A percentile compares a stretch with the other conserved stretches of the same genome.
These are phyloP conservation scores for Tiphia femorata DNA, from an alignment of 2,888 invertebrate genomes.

Conservation along the genomic window DNA sequence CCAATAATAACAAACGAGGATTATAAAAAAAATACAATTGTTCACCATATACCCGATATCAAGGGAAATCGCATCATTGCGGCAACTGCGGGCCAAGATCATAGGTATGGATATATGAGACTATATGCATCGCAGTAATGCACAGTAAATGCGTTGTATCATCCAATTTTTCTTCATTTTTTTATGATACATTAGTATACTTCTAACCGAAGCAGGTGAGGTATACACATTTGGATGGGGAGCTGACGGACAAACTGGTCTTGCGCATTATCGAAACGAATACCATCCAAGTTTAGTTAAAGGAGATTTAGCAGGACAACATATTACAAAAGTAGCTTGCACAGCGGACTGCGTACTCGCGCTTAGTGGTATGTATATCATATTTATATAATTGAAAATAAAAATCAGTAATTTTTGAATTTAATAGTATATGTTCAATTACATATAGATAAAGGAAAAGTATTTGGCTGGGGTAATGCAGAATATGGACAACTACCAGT, in stretches of 20 bases:
- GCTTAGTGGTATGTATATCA: slow-evolving; percentile 76
- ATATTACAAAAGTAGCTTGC: slow-evolving; percentile 84
- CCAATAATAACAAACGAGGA: slow-evolving; percentile 82
- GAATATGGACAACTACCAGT: slow-evolving; percentile 89
- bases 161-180: slow-evolving; percentile 12
- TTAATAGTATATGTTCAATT: slow-evolving; percentile 9
- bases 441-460: slow-evolving; percentile 82
- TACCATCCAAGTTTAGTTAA: slow-evolving; percentile 74
- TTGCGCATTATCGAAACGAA: slow-evolving; percentile 77
- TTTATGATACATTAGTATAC: slow-evolving; percentile 71
- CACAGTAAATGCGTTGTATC: too few species aligned
- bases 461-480: slow-evolving; percentile 97
- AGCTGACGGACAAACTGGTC: slow-evolving; percentile 94
- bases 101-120: slow-evolving; percentile 72
- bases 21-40: slow-evolving; percentile 76
- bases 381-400: slow-evolving; percentile 21
- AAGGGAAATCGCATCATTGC: slow-evolving; percentile 75
- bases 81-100: slow-evolving; percentile 92
- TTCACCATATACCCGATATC: slow-evolving; percentile 77
- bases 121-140: background rate
- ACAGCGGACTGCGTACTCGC: slow-evolving; percentile 91
- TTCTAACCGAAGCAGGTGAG: slow-evolving; percentile 83
- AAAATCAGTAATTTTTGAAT: slow-evolving; percentile 10
- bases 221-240: slow-evolving; percentile 95
- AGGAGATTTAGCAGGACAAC: slow-evolving; percentile 88